Evolutionary conservation across 2,113 vertebrate genomes (phyloP).

Genomic region (Clarias gariepinus): DNA sequence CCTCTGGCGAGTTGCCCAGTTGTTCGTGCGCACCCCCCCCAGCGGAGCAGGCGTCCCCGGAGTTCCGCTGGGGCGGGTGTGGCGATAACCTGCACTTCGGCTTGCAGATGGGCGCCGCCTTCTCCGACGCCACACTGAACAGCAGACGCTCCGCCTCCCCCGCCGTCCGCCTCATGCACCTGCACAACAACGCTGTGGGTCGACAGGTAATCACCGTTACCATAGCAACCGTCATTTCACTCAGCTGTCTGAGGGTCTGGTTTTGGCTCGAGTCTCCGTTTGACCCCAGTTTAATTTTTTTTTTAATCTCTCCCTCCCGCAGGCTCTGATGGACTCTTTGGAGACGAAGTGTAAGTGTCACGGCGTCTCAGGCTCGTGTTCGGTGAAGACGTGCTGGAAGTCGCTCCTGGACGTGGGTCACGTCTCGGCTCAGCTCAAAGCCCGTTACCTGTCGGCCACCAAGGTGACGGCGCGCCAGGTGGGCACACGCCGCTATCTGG

Average conservation of each 20-base stretch:
- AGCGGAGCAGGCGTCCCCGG: constrained; percentile 61
- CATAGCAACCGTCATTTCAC: background rate
- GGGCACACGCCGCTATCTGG: constrained; percentile 69
- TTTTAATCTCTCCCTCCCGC: constrained; percentile 14
- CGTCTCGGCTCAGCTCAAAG: constrained; percentile 73
- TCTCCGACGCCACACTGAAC: constrained; percentile 69
- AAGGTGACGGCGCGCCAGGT: constrained; percentile 70
- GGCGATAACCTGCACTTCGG: constrained; percentile 76
- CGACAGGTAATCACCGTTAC: constrained; percentile 60
- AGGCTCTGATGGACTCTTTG: constrained; percentile 73
- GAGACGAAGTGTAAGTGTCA: constrained; percentile 78
- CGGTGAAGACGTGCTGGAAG: constrained; percentile 80
- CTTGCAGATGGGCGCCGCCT: constrained; percentile 73
- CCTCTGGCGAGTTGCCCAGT: constrained; percentile 69
- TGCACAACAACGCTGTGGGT: constrained; percentile 74
- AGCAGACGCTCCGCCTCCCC: constrained; percentile 57
- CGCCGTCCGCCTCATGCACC: constrained; percentile 64
- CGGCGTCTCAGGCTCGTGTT: constrained; percentile 78
- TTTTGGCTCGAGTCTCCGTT: background rate
- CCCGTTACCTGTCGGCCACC: constrained; percentile 73
- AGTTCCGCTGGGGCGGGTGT: constrained; percentile 77
- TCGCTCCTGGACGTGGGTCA: constrained; percentile 66
- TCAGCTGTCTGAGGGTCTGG: too few relatives aligned
- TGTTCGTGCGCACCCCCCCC: constrained; percentile 72
- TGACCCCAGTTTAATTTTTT: too few relatives aligned